A percentile compares a stretch with the other conserved stretches of the same genome.
These are phyloP conservation scores for Morinoia aosen DNA, from an alignment of 2,888 invertebrate species.

Conservation along the genomic window DNA sequence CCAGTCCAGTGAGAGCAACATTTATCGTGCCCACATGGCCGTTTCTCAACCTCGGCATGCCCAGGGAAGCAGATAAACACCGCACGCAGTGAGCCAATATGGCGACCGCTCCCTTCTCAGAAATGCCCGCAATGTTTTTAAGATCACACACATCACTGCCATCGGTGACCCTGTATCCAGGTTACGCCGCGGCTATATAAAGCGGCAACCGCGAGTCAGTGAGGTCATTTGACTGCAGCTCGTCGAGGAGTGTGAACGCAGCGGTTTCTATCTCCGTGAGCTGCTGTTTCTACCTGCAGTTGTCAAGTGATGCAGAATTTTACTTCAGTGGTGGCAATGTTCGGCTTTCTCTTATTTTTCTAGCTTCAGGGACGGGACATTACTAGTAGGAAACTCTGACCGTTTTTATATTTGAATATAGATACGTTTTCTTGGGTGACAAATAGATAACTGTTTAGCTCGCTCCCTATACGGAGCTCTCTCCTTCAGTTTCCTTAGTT, in stretches of 20 bases:
- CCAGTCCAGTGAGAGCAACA: neutral
- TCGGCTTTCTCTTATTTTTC: neutral
- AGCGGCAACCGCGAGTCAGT: neutral
- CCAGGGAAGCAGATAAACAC: neutral
- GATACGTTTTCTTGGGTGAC: too few relatives aligned
- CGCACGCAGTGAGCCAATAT: neutral
- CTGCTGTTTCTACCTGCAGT: neutral
- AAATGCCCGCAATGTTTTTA: neutral
- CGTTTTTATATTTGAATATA: too few relatives aligned
- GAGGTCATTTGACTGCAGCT: neutral
- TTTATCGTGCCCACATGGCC: neutral
- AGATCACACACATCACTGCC: conserved; percentile 17
- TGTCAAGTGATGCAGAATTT: neutral
- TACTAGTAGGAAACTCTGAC: too few relatives aligned
- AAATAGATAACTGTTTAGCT: too few relatives aligned
- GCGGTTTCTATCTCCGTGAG: neutral
- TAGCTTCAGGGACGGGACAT: too few relatives aligned
- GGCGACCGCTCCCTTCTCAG: conserved; percentile 2
- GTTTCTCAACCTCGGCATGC: neutral
- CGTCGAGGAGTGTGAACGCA: neutral
- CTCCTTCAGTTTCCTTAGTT: too few relatives aligned
- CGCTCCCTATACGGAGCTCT: too few relatives aligned
- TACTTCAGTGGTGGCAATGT: neutral
- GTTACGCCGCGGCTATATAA: neutral
- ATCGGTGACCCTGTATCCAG: conserved; percentile 9